A percentile compares a stretch with the other conserved stretches of the same genome.
Conservation (phyloP, 2,888 invertebrate genomes). For the Spisula solida region DNA sequence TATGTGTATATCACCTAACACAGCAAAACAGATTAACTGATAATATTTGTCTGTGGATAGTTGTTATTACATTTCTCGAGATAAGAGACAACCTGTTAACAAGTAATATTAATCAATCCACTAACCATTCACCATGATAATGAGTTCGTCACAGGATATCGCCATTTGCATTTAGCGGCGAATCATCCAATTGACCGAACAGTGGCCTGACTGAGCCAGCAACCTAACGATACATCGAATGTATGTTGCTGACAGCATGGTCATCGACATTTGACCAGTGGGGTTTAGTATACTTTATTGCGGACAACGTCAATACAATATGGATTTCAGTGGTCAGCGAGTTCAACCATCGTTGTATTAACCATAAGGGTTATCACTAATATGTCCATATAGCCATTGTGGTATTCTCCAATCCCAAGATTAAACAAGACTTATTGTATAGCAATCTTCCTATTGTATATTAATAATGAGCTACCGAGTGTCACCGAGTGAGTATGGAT, state of each 20-base stretch:
- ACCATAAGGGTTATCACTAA: not conserved
- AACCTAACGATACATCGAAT: not conserved
- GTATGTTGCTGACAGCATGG: not conserved
- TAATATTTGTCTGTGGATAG: not conserved
- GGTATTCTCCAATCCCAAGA: not conserved
- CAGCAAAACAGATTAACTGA: not conserved
- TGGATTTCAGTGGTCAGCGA: not conserved
- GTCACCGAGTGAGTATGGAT: not conserved
- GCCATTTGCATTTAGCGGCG: conserved; percentile 8
- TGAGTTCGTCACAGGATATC: not conserved
- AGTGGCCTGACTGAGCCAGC: not conserved
- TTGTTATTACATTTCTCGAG: not conserved
- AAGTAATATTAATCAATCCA: not conserved
- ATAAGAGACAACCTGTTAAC: conserved; percentile 3
- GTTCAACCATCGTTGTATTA: not conserved
- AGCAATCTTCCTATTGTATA: not conserved
- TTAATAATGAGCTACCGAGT: not conserved
- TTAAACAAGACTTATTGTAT: not conserved
- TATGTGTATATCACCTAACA: no score
- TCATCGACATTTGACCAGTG: conserved; percentile 12
- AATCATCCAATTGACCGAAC: not conserved
- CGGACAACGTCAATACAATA: not conserved
- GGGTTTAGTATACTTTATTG: not conserved
- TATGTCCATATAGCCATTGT: not conserved
- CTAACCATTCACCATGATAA: not conserved